Evolutionary conservation across 2,797 vertebrate genomes (phyloP).

Genomic region (Remorina albescens): DNA sequence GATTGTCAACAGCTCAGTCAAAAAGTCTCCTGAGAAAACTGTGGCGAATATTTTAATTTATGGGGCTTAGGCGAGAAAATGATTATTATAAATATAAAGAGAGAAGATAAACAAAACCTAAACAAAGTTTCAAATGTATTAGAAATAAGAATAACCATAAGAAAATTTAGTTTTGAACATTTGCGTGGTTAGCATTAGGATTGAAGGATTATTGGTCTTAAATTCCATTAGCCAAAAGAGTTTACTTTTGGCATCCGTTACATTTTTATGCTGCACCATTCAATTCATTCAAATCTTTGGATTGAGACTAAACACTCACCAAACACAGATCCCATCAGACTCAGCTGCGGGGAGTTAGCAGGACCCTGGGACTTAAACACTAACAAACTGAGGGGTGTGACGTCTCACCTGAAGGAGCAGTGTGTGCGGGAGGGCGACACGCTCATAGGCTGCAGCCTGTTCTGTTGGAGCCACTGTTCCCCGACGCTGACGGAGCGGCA

Average conservation of each 20-base stretch:
- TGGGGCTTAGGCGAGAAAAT: background rate
- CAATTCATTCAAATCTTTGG: no score
- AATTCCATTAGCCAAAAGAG: background rate
- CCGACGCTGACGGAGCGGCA: conserved; percentile 93
- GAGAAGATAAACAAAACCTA: background rate
- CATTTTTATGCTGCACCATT: no score
- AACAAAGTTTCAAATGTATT: background rate
- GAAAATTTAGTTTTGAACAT: background rate
- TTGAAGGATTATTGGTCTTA: background rate
- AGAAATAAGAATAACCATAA: background rate
- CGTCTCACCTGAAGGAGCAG: conserved; percentile 87
- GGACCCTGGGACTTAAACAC: background rate
- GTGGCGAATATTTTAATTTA: background rate
- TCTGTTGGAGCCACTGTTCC: conserved; percentile 90
- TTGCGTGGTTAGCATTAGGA: background rate
- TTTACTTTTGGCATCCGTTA: no score
- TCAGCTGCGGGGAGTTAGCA: background rate
- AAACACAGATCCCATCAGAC: background rate
- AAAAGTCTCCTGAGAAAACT: background rate
- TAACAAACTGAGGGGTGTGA: background rate
- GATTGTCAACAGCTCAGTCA: background rate
- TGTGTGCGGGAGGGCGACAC: conserved; percentile 89
- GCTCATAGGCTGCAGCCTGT: conserved; percentile 89
- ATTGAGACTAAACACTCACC: no score
- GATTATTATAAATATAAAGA: background rate